These are phyloP conservation scores for Dermatemys mawii DNA, from an alignment of 2,113 vertebrate genomes.

Conservation along the genomic window DNA sequence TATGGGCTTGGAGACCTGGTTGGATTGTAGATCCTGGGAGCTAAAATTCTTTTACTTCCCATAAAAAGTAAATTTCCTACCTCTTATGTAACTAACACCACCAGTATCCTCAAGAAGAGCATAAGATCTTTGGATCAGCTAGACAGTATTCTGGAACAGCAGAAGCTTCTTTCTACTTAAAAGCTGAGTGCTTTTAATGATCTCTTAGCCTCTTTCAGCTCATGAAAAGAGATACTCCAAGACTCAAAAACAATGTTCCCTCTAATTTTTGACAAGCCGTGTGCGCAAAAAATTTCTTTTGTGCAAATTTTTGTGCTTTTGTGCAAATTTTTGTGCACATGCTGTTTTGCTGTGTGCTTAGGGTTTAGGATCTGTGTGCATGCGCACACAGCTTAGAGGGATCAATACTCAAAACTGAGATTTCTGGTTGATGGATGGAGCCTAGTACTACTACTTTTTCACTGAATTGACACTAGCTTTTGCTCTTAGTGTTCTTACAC, in stretches of 20 bases:
- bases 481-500: not conserved
- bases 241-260: no score
- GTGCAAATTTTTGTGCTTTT: no score
- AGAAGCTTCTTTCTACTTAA: constrained; percentile 22
- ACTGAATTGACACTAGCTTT: not conserved
- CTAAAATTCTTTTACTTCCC: constrained; percentile 35
- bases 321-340: no score
- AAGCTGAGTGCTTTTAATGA: not conserved
- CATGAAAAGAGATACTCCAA: not conserved
- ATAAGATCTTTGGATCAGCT: constrained; percentile 38
- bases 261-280: no score
- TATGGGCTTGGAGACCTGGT: not conserved
- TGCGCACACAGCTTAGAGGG: no score
- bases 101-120: constrained; percentile 45
- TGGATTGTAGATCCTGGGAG: not conserved
- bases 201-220: not conserved
- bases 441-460: not conserved
- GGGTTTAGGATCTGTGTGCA: no score
- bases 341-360: no score
- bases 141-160: not conserved
- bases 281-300: no score
- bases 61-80: constrained; percentile 43
- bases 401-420: not conserved
- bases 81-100: constrained; percentile 52
- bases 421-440: not conserved